Evolutionary conservation across 1,140 invertebrate species (phyloP).

Genomic region (Cydia strobilella): DNA sequence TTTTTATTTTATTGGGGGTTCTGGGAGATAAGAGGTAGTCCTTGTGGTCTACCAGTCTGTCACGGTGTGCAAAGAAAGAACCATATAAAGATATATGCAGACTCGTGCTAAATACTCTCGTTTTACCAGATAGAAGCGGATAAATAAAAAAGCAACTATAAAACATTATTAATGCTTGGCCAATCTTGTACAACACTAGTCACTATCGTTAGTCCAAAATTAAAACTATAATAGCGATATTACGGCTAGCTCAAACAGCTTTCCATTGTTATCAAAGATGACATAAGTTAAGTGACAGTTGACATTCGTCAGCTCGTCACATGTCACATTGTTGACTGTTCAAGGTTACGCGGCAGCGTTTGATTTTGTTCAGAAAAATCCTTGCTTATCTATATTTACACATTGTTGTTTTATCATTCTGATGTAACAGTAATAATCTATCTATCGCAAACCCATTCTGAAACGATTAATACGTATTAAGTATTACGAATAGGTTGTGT

Average conservation of each 20-base stretch:
- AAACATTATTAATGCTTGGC: too few relatives aligned
- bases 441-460: background rate
- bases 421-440: constrained; percentile 16
- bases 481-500: background rate
- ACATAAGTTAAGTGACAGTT: constrained; percentile 27
- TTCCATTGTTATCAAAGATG: background rate
- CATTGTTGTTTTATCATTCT: constrained; percentile 16
- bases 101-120: too few relatives aligned
- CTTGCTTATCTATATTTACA: constrained; percentile 27
- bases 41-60: too few relatives aligned
- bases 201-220: too few relatives aligned
- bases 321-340: constrained; percentile 12
- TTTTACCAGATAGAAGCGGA: too few relatives aligned
- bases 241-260: background rate
- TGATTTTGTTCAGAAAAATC: constrained; percentile 23
- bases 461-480: constrained; percentile 12
- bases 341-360: constrained; percentile 27
- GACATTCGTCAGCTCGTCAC: too few relatives aligned
- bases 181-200: too few relatives aligned
- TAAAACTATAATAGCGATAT: background rate
- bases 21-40: too few relatives aligned
- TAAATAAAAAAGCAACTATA: too few relatives aligned
- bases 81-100: too few relatives aligned
- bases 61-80: too few relatives aligned
- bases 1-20: background rate